Evolutionary conservation across 2,888 invertebrate species (phyloP).

Genomic region (Noctua pronuba): DNA sequence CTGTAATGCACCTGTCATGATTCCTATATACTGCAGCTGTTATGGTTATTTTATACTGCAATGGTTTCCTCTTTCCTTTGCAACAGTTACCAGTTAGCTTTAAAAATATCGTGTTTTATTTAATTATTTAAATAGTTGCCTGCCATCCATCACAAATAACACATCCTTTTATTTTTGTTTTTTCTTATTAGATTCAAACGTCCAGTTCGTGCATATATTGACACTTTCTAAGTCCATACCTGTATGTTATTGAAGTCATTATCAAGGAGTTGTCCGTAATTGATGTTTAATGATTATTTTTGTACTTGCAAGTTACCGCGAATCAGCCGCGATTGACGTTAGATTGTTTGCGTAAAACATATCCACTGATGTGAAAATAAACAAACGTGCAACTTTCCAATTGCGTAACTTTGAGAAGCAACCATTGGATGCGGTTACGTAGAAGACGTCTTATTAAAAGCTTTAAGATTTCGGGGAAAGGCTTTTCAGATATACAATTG

Average conservation of each 20-base stretch:
- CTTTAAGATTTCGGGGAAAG: conserved; percentile 25
- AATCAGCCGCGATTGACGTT: conserved; percentile 64
- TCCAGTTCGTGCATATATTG: not conserved
- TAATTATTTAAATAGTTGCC: not conserved
- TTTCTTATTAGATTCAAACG: too few relatives aligned
- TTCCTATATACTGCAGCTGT: not conserved
- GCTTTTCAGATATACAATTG: conserved; percentile 17
- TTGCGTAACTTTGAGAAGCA: conserved; percentile 59
- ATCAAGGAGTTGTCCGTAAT: conserved; percentile 67
- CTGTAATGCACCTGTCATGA: not conserved
- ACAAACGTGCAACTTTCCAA: conserved; percentile 66
- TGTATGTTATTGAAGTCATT: conserved; percentile 62
- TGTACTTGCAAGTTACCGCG: conserved; percentile 55
- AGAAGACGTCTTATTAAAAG: conserved; percentile 35
- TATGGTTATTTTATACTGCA: not conserved
- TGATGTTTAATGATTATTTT: conserved; percentile 66
- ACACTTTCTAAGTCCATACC: conserved; percentile 48
- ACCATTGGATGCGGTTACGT: conserved; percentile 55
- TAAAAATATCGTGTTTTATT: not conserved
- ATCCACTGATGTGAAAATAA: conserved; percentile 67
- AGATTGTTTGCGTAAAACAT: conserved; percentile 71
- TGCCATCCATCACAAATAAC: too few relatives aligned
- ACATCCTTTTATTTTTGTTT: too few relatives aligned
- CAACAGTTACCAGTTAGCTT: too few relatives aligned
- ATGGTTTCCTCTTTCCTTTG: not conserved